A percentile compares a stretch with the other conserved stretches of the same genome.
These are phyloP conservation scores for Zoanthus sociatus DNA, from an alignment of 92 coral and sea anemone genomes.

Conservation along the genomic window DNA sequence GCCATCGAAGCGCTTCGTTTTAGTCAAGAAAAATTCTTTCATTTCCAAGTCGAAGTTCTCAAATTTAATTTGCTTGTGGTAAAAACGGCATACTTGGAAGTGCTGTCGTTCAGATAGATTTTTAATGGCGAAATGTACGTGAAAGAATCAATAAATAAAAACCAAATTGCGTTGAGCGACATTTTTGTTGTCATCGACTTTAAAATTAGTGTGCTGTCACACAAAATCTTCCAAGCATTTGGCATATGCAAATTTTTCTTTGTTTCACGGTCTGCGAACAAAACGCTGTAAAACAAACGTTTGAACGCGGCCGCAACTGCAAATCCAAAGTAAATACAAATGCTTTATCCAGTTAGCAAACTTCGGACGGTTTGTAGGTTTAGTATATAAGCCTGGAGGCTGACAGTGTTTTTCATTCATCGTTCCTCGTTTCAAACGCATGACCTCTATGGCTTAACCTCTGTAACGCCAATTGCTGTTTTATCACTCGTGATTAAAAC, in stretches of 20 bases:
- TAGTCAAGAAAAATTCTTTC: constrained; percentile 27
- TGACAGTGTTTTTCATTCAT: constrained; percentile 3
- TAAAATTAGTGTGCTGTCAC: constrained; percentile 27
- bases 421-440: background rate
- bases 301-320: constrained; percentile 55
- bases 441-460: constrained; percentile 1
- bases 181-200: constrained; percentile 1
- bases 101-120: constrained; percentile 5
- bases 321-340: constrained; percentile 75
- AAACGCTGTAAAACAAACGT: constrained; percentile 76
- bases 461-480: constrained; percentile 30
- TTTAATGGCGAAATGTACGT: background rate
- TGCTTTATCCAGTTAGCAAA: constrained; percentile 71
- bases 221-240: constrained; percentile 62
- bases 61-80: background rate
- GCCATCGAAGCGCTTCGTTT: constrained; percentile 59
- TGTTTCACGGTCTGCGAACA: constrained; percentile 63
- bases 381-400: background rate
- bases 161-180: background rate
- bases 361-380: constrained; percentile 65
- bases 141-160: constrained; percentile 33
- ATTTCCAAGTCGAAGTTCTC: background rate
- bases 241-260: constrained; percentile 85
- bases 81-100: constrained; percentile 16
- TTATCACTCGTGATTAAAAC: constrained; percentile 44